These are phyloP conservation scores for Crax fasciolata DNA, from an alignment of 2,797 vertebrate species.

Conservation along the genomic window DNA sequence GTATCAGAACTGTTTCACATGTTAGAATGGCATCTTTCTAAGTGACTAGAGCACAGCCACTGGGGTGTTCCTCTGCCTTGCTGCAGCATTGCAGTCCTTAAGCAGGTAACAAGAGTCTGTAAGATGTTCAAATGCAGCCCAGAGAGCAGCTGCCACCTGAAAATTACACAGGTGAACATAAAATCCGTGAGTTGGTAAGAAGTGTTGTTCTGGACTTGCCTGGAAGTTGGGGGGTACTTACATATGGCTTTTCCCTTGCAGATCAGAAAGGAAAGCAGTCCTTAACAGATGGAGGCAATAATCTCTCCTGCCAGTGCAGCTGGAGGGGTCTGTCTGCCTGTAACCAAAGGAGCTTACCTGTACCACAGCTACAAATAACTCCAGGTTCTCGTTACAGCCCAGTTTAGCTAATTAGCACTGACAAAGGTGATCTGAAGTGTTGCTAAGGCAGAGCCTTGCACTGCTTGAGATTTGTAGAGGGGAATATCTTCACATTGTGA, in stretches of 20 bases:
- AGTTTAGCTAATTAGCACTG: constrained; percentile 7
- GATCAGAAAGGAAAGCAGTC: not conserved
- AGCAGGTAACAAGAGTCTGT: not conserved
- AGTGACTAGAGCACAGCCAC: not conserved
- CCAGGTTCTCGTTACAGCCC: not conserved
- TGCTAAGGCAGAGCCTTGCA: not conserved
- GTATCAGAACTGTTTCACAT: not conserved
- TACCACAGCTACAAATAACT: constrained; percentile 17
- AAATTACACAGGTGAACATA: not conserved
- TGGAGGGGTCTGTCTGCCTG: not conserved
- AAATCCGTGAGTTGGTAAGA: constrained; percentile 22
- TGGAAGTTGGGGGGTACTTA: constrained; percentile 13
- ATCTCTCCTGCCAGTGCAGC: constrained; percentile 38
- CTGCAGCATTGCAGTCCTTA: not conserved
- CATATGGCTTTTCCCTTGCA: not conserved
- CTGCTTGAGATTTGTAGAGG: not conserved
- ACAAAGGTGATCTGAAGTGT: not conserved
- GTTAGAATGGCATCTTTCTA: not conserved
- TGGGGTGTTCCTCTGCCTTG: not conserved
- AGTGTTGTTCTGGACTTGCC: not conserved
- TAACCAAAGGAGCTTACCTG: constrained; percentile 6
- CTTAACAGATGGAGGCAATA: constrained; percentile 62
- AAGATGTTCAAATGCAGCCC: not conserved
- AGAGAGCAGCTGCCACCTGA: not conserved
- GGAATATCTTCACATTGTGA: not conserved